These are phyloP conservation scores for Diplosoma virens DNA, from an alignment of 23 tunicate species.

Conservation along the genomic window DNA sequence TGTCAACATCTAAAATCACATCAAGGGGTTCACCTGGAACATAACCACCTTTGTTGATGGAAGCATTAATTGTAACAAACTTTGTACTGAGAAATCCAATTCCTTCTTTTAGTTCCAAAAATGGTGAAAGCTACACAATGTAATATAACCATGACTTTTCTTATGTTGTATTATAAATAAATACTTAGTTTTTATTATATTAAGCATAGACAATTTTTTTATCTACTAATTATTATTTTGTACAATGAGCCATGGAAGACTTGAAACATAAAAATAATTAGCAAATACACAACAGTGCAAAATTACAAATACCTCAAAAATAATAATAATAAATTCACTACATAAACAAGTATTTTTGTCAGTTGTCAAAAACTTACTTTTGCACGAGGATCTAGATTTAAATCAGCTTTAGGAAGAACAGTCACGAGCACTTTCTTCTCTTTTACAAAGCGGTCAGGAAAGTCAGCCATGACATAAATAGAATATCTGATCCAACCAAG, in stretches of 20 bases:
- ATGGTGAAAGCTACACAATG: no score
- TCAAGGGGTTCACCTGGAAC: conserved; percentile 30
- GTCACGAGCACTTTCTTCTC: not conserved
- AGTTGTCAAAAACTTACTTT: conserved; percentile 3
- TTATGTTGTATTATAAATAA: no score
- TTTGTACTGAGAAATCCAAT: conserved; percentile 13
- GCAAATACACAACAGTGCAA: no score
- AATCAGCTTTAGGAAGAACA: conserved; percentile 17
- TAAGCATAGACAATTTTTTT: no score
- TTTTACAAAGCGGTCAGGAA: not conserved
- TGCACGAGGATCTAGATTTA: conserved; percentile 6
- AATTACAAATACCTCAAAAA: no score
- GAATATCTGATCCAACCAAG: conserved; percentile 23
- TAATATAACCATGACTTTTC: no score
- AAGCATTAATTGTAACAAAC: conserved; percentile 9
- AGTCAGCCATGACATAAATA: not conserved
- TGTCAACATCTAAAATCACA: not conserved
- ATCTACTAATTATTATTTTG: no score
- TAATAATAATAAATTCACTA: no score
- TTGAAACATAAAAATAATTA: no score
- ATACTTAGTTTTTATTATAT: no score
- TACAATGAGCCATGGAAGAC: no score
- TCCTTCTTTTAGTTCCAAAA: not conserved
- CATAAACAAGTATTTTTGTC: no score
- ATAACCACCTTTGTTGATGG: conserved; percentile 31